Base-by-base conservation (phyloP, 2,888 invertebrate species). In the Tubiluchus corallicola region DNA sequence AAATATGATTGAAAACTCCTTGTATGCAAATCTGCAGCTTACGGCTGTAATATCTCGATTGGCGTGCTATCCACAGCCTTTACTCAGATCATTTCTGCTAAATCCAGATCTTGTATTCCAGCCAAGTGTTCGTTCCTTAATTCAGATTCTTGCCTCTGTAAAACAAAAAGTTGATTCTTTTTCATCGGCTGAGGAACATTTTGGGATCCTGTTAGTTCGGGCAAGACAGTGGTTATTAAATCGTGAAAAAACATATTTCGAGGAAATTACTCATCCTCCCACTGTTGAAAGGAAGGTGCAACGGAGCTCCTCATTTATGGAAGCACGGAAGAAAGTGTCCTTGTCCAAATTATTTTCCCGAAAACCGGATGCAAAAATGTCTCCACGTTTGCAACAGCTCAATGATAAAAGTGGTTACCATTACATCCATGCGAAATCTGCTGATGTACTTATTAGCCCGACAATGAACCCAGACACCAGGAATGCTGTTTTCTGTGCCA, bases 31-130 rank as follows among this genome's bases (percentile, higher is more conserved):
- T 68, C 73, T 88, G 48, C 78, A 84, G 55, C 71, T 92, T 50
- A 90, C 88, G 3, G 82, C 83, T 3, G 71, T 90, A 20, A 72
- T 96, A 40, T 77, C 84, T 21, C 75, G 82, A 52, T 70, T 96
- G 51, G 81, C 87, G 3, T 74, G 82, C 47, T 82, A 85, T 64
- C 85, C 92, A 0, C 80, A 90, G 53, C 85, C 90, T 3, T 67
- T 94, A 44, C 69, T 94, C 43, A 75, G 83, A 50, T 81, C 88
- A 2, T 76, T 90, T 60, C 70, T 96, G 40, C 71, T 96, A 49
- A 83, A 85, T 57, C 79, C 83, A 48, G 77, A 77, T 62, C 74
- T 77, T 54, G 78, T 82, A 52, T 75, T 87, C 58, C 85, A 87
- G 61, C 87, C 88, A 1, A 82, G 82, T 58, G 81, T 90, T 59